Evolutionary conservation across 1,140 invertebrate species (phyloP), one percentile per base, ranked within the genome.

Genomic region (Macrocentrus cingulum): DNA sequence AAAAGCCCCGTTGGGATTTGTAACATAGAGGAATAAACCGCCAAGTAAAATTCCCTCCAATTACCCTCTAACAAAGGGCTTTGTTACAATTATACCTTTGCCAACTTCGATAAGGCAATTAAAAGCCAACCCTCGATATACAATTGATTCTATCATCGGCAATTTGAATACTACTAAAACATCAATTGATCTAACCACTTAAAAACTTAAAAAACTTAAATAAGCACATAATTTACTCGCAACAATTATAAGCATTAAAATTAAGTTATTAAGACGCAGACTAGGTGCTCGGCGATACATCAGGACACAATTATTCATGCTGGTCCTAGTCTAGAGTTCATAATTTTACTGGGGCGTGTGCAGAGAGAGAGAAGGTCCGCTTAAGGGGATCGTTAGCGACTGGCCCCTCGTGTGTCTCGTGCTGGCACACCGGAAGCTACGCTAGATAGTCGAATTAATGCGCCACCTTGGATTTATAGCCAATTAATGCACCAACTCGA

Each of bases 401-500:
- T 44, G 8, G 6, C 41, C 41, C 15, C 15, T 16, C 16, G 2
- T 44, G 41, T 45, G 19, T 45, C 42, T 45, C 19, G 2, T 20
- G 29, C 29, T 34, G 11, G 29, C n/a, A n/a, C n/a, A n/a, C n/a
- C 49, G 58, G 58, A 59, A 59, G 58, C 58, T 59, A 19, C 20
- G 29, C 53, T 56, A 68, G 65, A 67, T 68, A 66, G 64, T 61
- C 67, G 66, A 72, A 68, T 74, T 70, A 74, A 74, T 67, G 63
- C 66, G 60, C 13, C 50, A 54, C 60, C 36, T 39, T 37, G 58
- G 69, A 76, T 75, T 75, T 75, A 75, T 64, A 66, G 69, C 63
- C 72, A 67, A 73, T 75, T 73, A 75, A 75, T 70, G 67, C 66
- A 69, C 66, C 66, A 54, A 34, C 57, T 57, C 59, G 63, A 62